Evolutionary conservation across 2,113 vertebrate species (phyloP).

Genomic region (Globicephala melas): DNA sequence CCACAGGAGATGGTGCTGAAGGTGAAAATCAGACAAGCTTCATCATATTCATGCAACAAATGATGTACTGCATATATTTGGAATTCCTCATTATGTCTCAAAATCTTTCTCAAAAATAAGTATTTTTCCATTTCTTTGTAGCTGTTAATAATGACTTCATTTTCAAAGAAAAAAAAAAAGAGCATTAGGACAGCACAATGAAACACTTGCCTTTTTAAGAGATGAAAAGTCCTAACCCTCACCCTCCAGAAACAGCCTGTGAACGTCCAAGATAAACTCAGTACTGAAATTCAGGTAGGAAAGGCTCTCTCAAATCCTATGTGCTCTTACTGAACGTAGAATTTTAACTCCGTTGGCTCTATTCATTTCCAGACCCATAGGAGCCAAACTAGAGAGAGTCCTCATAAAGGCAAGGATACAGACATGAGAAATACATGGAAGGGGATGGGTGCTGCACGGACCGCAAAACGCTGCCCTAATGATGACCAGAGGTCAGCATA

Average conservation of each 20-base stretch:
- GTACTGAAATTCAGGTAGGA: neutral
- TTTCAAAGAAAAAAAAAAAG: neutral
- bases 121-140: constrained; percentile 43
- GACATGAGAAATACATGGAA: neutral
- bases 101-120: neutral
- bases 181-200: neutral
- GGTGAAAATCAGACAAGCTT: neutral
- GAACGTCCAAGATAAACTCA: neutral
- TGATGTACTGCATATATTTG: accelerated
- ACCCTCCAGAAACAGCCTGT: neutral
- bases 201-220: neutral
- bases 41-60: neutral
- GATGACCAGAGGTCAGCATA: neutral
- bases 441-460: accelerated
- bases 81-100: neutral
- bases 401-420: neutral
- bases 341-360: neutral
- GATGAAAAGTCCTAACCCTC: neutral
- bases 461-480: no score
- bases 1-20: neutral
- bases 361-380: neutral
- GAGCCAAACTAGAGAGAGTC: neutral
- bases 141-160: constrained; percentile 30
- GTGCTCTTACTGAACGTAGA: neutral
- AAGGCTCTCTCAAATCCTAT: neutral